Conservation (phyloP, 2,797 vertebrate species). For the Cryptoprocta ferox region DNA sequence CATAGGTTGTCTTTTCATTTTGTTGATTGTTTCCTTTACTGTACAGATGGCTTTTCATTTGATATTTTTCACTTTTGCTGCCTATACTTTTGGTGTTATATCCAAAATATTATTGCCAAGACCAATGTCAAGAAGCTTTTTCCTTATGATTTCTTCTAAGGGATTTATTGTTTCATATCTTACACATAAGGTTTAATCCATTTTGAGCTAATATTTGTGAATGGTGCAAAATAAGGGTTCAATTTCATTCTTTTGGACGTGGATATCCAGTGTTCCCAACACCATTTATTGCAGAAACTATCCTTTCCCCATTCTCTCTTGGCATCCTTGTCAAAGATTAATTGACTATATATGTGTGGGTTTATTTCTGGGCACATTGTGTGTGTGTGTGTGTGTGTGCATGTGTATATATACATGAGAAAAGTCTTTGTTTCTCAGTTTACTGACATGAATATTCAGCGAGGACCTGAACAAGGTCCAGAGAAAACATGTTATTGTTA, state of each 20-base stretch:
- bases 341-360: neutral
- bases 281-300: neutral
- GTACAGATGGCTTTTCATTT: neutral
- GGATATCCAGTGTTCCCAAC: neutral
- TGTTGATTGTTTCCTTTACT: neutral
- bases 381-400: neutral
- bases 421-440: neutral
- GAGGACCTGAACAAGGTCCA: slow-evolving; percentile 4
- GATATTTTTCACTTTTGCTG: neutral
- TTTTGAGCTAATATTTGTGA: neutral
- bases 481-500: slow-evolving; percentile 27
- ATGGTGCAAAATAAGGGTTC: neutral
- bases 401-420: neutral
- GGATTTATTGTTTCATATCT: neutral
- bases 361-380: neutral
- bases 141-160: neutral
- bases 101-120: neutral
- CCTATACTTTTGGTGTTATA: neutral
- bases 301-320: neutral
- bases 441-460: neutral
- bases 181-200: neutral
- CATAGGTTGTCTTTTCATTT: neutral
- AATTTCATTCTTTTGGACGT: neutral
- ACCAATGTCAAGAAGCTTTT: neutral
- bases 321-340: neutral